A percentile compares a stretch with the other conserved stretches of the same genome.
Conservation (phyloP, 2,888 invertebrate genomes). For the Strigamia maritima region DNA sequence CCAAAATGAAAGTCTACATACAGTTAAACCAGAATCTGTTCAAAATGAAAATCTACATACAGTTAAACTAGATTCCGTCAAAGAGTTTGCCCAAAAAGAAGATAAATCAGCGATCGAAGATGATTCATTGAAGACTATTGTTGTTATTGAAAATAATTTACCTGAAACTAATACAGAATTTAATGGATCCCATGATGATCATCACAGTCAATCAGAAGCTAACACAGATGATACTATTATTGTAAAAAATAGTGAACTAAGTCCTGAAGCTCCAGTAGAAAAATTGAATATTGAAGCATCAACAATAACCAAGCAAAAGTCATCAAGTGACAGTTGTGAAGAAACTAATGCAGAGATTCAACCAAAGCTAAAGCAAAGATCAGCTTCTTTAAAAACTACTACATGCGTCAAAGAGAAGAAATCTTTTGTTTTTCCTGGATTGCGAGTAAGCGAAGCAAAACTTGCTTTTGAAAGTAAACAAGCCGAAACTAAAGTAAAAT, state of each 20-base stretch:
- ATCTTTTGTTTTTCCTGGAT: slow-evolving; percentile 42
- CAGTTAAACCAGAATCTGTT: too few relatives aligned
- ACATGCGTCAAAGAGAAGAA: slow-evolving; percentile 42
- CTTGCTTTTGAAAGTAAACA: slow-evolving; percentile 67
- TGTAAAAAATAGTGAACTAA: neutral
- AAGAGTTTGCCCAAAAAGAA: too few relatives aligned
- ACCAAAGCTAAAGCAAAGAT: neutral
- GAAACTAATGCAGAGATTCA: neutral
- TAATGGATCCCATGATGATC: too few relatives aligned
- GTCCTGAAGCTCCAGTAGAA: neutral
- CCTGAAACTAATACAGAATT: too few relatives aligned
- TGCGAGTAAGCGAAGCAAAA: slow-evolving; percentile 78
- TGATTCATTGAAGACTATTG: too few relatives aligned
- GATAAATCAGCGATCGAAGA: too few relatives aligned
- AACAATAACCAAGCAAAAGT: slow-evolving; percentile 43
- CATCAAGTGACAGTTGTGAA: neutral
- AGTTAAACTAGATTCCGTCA: too few relatives aligned
- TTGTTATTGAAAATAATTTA: too few relatives aligned
- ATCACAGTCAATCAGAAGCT: too few relatives aligned
- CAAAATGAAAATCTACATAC: too few relatives aligned
- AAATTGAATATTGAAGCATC: neutral
- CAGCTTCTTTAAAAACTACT: slow-evolving; percentile 40
- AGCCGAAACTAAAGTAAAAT: slow-evolving; percentile 39
- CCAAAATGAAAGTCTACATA: too few relatives aligned
- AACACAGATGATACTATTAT: neutral